A percentile compares a stretch with the other conserved stretches of the same genome.
phyloP scores from a whole-genome alignment of 2,797 vertebrate species.

The Liasis olivaceus region DNA sequence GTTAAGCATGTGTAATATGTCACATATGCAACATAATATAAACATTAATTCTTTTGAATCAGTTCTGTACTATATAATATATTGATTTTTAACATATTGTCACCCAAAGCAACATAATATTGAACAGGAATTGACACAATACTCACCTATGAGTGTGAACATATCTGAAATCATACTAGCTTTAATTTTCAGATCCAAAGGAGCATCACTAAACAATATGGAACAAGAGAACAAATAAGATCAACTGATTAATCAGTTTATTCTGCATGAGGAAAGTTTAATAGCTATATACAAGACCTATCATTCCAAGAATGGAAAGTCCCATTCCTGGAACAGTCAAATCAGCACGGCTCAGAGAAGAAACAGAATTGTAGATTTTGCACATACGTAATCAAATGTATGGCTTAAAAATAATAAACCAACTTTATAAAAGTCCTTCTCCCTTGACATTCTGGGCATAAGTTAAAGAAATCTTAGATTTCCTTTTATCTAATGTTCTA shows the following conservation, averaged over 20 bases:
- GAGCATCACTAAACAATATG: conserved; percentile 84
- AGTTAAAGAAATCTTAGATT: background rate
- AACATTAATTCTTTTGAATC: background rate
- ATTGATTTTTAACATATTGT: background rate
- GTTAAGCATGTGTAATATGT: background rate
- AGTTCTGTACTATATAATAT: background rate
- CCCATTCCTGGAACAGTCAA: background rate
- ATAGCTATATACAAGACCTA: background rate
- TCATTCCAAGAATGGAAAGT: background rate
- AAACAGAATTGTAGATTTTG: background rate
- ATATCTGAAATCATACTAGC: conserved; percentile 99
- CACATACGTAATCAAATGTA: background rate
- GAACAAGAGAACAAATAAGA: conserved; percentile 42
- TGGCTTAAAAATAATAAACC: background rate
- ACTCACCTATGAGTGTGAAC: conserved; percentile 98
- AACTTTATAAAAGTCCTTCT: background rate
- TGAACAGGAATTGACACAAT: background rate
- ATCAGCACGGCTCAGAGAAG: background rate
- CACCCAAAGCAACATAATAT: background rate
- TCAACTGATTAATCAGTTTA: conserved; percentile 5
- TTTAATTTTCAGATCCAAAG: conserved; percentile 98
- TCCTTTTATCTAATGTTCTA: background rate
- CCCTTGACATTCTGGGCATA: background rate
- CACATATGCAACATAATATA: background rate
- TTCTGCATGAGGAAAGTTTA: background rate